phyloP scores from a whole-genome alignment of 2,113 vertebrate genomes.

The Cyprinodon tularosa region DNA sequence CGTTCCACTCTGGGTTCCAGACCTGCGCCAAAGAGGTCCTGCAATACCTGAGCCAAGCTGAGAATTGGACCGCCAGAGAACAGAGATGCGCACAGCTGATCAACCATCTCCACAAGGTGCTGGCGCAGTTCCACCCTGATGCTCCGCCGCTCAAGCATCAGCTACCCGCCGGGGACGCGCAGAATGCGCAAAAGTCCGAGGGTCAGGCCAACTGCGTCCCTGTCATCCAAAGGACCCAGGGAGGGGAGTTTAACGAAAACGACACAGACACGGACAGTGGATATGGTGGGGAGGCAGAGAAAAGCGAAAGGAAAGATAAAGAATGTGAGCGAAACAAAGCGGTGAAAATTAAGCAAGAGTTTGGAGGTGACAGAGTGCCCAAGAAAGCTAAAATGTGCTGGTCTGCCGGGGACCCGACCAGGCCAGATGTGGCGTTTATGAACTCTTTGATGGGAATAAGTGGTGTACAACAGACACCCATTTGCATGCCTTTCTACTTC shows the following conservation, averaged over 20 bases:
- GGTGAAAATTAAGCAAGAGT: constrained; percentile 89
- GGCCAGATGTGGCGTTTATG: constrained; percentile 84
- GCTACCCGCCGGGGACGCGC: constrained; percentile 70
- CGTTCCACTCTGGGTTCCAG: constrained; percentile 95
- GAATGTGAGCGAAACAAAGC: constrained; percentile 67
- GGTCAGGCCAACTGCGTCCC: constrained; percentile 90
- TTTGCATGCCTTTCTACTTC: constrained; percentile 93
- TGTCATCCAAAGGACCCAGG: constrained; percentile 94
- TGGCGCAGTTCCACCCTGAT: constrained; percentile 85
- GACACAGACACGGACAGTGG: constrained; percentile 98
- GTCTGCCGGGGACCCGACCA: constrained; percentile 63
- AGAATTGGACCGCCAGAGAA: constrained; percentile 91
- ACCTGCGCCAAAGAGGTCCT: constrained; percentile 95
- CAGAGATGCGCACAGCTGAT: constrained; percentile 91
- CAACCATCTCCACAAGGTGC: constrained; percentile 88
- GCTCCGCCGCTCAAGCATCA: constrained; percentile 79
- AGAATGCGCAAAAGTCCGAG: constrained; percentile 80
- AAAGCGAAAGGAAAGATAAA: constrained; percentile 75
- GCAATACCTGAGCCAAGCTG: constrained; percentile 90
- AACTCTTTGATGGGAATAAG: constrained; percentile 89
- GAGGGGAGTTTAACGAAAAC: constrained; percentile 86
- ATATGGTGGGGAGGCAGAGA: constrained; percentile 91
- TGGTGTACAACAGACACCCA: constrained; percentile 84
- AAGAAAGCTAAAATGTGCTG: constrained; percentile 84
- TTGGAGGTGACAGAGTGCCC: constrained; percentile 81